A percentile compares a stretch with the other conserved stretches of the same genome.
These are phyloP conservation scores for Notechis scutatus DNA, from an alignment of 2,113 vertebrate genomes.

Conservation along the genomic window DNA sequence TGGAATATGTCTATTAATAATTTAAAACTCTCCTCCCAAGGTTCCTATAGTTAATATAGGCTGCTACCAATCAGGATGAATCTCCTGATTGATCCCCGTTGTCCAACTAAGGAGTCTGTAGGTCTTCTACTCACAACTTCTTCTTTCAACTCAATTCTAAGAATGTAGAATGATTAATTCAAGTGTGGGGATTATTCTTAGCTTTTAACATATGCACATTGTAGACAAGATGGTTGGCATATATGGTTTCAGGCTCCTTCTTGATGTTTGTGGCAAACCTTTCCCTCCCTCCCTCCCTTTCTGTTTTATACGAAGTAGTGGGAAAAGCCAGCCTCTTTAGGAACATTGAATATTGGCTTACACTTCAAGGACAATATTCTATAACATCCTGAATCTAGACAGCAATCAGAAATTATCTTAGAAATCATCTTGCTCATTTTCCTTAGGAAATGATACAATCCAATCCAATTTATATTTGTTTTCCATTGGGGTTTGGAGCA, in stretches of 20 bases:
- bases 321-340: not conserved
- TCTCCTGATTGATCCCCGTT: not conserved
- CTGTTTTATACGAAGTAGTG: not conserved
- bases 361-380: not conserved
- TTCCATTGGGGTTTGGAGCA: not conserved
- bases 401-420: not conserved
- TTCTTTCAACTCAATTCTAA: not conserved
- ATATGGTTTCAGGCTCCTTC: not conserved
- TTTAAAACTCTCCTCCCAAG: not conserved
- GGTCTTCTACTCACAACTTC: not conserved
- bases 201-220: not conserved
- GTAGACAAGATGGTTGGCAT: not conserved
- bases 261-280: not conserved
- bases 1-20: not conserved
- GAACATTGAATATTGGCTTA: not conserved
- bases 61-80: not conserved
- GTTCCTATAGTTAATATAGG: not conserved
- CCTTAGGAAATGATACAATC: not conserved
- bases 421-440: not conserved
- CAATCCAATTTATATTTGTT: not conserved
- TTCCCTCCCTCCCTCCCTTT: not conserved
- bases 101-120: not conserved
- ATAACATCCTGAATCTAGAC: not conserved
- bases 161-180: not conserved
- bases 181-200: not conserved